phyloP scores from a whole-genome alignment of 2,888 invertebrate genomes.

The Auanema sp. region DNA sequence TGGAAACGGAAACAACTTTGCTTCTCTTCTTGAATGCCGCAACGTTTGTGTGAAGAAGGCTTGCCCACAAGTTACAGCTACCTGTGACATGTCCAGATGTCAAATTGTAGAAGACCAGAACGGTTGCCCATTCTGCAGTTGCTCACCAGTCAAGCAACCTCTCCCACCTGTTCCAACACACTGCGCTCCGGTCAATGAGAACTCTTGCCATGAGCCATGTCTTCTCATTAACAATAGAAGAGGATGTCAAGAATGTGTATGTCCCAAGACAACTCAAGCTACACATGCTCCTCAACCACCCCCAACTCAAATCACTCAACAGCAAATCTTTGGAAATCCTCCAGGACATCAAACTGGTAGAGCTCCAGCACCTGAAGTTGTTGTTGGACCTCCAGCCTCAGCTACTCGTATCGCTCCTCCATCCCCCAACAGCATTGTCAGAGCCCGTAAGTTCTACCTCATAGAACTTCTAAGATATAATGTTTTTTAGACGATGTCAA shows the following conservation, averaged over 20 bases:
- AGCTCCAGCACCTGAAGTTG: constrained; percentile 12
- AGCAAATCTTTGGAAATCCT: background rate
- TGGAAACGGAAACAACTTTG: constrained; percentile 53
- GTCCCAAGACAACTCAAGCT: constrained; percentile 37
- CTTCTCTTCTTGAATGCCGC: constrained; percentile 40
- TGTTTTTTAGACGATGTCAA: background rate
- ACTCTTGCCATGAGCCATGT: constrained; percentile 59
- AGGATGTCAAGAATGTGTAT: constrained; percentile 60
- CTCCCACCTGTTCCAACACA: constrained; percentile 12
- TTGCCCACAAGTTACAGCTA: constrained; percentile 21
- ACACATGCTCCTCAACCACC: constrained; percentile 7
- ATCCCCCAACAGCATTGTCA: constrained; percentile 13
- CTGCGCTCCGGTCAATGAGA: constrained; percentile 57
- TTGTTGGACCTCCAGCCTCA: constrained; percentile 35
- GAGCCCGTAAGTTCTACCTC: background rate
- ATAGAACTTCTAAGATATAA: constrained; percentile 9
- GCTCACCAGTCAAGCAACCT: constrained; percentile 49
- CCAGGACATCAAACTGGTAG: constrained; percentile 17
- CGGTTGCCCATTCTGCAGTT: constrained; percentile 61
- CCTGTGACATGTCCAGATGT: constrained; percentile 55
- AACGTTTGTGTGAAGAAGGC: constrained; percentile 28
- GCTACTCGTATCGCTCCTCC: constrained; percentile 26
- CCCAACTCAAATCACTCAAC: constrained; percentile 18
- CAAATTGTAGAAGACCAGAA: constrained; percentile 56
- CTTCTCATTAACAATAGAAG: constrained; percentile 59